Conservation (phyloP, 2,113 vertebrate genomes). For the Daboia siamensis region DNA sequence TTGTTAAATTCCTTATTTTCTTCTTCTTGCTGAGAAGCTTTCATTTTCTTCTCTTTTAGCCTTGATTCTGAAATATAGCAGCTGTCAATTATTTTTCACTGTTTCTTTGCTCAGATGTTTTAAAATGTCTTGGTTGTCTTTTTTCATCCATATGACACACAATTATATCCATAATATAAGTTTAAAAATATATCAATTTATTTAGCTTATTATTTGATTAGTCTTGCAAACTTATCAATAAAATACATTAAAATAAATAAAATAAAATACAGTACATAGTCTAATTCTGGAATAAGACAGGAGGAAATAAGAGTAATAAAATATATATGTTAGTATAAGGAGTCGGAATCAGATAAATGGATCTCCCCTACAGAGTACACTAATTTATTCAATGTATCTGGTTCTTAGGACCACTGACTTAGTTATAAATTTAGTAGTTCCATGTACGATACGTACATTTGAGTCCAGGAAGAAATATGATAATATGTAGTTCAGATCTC, state of each 20-base stretch:
- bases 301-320: neutral
- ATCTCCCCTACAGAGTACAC: neutral
- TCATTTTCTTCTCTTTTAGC: no score
- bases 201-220: neutral
- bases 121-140: no score
- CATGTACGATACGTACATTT: neutral
- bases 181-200: no score
- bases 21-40: no score
- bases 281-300: neutral
- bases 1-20: no score
- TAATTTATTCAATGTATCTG: neutral
- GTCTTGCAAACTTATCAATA: neutral
- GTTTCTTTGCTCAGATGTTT: no score
- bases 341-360: neutral
- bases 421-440: neutral
- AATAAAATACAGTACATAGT: neutral
- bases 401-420: neutral
- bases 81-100: no score
- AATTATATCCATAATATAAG: no score
- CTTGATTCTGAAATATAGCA: no score
- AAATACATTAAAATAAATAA: neutral
- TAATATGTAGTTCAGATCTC: neutral
- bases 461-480: neutral
- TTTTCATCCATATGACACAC: no score
- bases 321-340: neutral